A percentile compares a stretch with the other conserved stretches of the same genome.
These are phyloP conservation scores for Willowsia nigromaculata DNA, from an alignment of 2,888 invertebrate species.

Conservation along the genomic window DNA sequence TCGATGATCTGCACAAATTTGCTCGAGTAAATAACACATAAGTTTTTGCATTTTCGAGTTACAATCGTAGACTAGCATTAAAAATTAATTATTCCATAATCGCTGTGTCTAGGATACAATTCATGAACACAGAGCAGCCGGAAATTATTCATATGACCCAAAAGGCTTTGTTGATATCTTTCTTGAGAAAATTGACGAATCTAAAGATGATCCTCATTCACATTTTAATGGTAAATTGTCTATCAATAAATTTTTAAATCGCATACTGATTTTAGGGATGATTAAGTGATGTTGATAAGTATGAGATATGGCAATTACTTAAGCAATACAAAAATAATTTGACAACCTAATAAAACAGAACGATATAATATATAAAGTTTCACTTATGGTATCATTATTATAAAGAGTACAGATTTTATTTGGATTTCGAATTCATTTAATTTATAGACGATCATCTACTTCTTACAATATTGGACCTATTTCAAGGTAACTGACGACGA, in stretches of 20 bases:
- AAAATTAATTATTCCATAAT: neutral
- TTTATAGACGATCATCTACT: constrained; percentile 22
- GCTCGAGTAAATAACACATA: neutral
- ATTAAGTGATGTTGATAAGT: neutral
- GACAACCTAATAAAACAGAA: neutral
- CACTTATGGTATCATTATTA: neutral
- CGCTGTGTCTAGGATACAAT: neutral
- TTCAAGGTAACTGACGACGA: constrained; percentile 30
- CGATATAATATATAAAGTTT: neutral
- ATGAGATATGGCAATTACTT: neutral
- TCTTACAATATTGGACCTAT: constrained; percentile 25
- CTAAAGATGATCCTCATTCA: neutral
- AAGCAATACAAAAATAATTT: neutral
- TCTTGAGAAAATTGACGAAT: constrained; percentile 31
- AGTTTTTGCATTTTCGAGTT: neutral
- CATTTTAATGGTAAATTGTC: neutral
- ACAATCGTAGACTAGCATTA: neutral
- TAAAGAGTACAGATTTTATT: neutral
- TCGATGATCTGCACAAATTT: neutral
- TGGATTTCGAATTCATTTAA: neutral
- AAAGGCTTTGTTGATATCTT: constrained; percentile 23
- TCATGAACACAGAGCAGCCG: neutral
- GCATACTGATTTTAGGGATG: neutral
- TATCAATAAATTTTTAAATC: too few species aligned
- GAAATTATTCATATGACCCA: neutral